Base-by-base conservation (phyloP, 2,888 invertebrate genomes). In the Zhuqinia jingwanae region DNA sequence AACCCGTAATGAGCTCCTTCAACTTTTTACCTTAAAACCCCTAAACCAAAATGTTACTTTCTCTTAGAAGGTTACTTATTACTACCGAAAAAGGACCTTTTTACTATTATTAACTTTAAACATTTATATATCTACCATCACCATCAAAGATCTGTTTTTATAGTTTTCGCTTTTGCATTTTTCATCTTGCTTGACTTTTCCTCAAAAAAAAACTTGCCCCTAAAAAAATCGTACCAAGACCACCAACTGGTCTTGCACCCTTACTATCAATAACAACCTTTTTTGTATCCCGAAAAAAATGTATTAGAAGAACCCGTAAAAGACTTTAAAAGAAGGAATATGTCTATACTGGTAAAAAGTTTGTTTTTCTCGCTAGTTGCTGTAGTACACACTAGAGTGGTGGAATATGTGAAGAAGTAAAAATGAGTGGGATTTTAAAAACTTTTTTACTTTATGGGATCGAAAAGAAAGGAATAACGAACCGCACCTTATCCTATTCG, bases 1-100 rank as follows among this genome's bases (percentile, higher is more conserved):
- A 79, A 73, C 30, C 60, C 36, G 79, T 85, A 85, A 85, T 85
- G 85, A 79, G 85, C 78, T 79, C 78, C 63, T 85, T 83, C 76
- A 75, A 65, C 83, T 76, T 83, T 36, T 83, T 83, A 83, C 83
- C 75, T 83, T 65, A 58, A 58, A 58, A 42, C 73, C 50, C n/a
- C 36, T 3, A 36, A 36, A 36, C 36, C 36, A 76, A 81, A n/a
- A 45, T 36, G 8, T 36, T 47, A 81, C 42, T 58, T 60, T 60
- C 42, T 36, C 42, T 36, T 25, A 13, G 70, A 20, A 80, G 68
- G 68, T 27, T 58, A 17, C 42, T 45, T 77, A 22, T 36, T 36
- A 36, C 36, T 6, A 36, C n/a, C 3, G 36, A 36, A 60, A 56
- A 77, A 60, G 77, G 42, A 77, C 42, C 25, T 45, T 6, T 36